Conservation (phyloP, 2,113 vertebrate species). For the Siniperca chuatsi region DNA sequence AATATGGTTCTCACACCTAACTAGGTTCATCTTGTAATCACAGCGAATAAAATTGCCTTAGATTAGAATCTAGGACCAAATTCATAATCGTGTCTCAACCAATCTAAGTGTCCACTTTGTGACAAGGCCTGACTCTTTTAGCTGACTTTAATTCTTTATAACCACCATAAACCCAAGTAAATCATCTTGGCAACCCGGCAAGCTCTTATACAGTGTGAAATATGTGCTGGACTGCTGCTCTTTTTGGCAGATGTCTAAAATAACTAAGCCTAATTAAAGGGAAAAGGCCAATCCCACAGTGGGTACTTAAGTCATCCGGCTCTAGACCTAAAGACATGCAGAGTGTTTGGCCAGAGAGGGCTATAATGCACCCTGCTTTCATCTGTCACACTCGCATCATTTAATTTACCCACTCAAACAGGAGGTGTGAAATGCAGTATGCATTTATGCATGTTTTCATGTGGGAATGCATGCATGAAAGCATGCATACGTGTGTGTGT, state of each 20-base stretch:
- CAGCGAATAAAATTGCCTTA: background rate
- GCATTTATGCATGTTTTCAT: constrained; percentile 15
- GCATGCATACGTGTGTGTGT: background rate
- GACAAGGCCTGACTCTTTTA: constrained; percentile 16
- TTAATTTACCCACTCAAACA: constrained; percentile 22
- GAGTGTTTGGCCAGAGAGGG: constrained; percentile 36
- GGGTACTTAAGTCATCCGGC: constrained; percentile 37
- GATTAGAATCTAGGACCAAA: constrained; percentile 8
- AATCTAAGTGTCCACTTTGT: constrained; percentile 28
- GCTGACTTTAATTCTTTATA: constrained; percentile 59
- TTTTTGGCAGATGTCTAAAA: constrained; percentile 69
- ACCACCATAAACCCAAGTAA: constrained; percentile 50
- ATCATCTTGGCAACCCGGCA: constrained; percentile 53
- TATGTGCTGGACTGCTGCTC: constrained; percentile 37
- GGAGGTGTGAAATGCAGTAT: constrained; percentile 8
- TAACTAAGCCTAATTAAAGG: constrained; percentile 66
- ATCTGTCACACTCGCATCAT: constrained; percentile 30
- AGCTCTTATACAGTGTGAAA: constrained; percentile 50
- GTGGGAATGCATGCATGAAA: constrained; percentile 12
- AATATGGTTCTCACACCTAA: constrained; percentile 21
- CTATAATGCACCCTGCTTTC: background rate
- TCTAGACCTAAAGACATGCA: constrained; percentile 41
- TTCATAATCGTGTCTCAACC: constrained; percentile 16
- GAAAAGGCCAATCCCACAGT: constrained; percentile 50
- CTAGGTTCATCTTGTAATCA: background rate